Evolutionary conservation across 2,797 vertebrate species (phyloP).

Genomic region (Gallinago stenura): DNA sequence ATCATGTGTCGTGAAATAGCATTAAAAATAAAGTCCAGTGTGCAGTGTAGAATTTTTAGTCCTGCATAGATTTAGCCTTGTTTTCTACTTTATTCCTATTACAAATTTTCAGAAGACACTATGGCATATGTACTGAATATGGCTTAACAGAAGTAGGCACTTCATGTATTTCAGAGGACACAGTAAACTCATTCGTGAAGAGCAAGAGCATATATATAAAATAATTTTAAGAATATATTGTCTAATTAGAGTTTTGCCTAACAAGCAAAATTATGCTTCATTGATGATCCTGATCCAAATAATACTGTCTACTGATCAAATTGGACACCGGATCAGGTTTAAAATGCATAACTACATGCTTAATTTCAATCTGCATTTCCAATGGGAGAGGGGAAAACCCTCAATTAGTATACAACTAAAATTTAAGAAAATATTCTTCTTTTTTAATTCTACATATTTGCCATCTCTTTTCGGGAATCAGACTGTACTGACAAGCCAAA

Average conservation of each 20-base stretch:
- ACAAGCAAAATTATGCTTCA: constrained; percentile 15
- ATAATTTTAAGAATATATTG: not conserved
- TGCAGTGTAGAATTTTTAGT: not conserved
- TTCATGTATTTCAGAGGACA: not conserved
- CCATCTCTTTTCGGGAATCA: not conserved
- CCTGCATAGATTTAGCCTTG: not conserved
- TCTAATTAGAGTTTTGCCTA: constrained; percentile 34
- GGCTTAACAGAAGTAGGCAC: constrained; percentile 5
- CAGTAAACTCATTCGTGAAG: not conserved
- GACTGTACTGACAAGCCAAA: not conserved
- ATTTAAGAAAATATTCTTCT: not conserved
- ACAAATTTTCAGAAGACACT: not conserved
- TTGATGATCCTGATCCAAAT: not conserved
- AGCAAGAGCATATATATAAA: constrained; percentile 11
- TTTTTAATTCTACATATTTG: not conserved
- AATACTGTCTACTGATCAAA: constrained; percentile 7
- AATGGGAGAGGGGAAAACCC: accelerated
- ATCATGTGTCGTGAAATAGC: not conserved
- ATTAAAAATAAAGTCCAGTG: not conserved
- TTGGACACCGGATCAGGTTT: not conserved
- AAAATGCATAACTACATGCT: not conserved
- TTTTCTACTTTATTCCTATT: constrained; percentile 8
- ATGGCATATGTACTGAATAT: not conserved
- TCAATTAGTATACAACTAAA: not conserved
- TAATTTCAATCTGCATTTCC: not conserved